These are phyloP conservation scores for Aethes cnicana DNA, from an alignment of 2,888 invertebrate genomes.

Conservation along the genomic window DNA sequence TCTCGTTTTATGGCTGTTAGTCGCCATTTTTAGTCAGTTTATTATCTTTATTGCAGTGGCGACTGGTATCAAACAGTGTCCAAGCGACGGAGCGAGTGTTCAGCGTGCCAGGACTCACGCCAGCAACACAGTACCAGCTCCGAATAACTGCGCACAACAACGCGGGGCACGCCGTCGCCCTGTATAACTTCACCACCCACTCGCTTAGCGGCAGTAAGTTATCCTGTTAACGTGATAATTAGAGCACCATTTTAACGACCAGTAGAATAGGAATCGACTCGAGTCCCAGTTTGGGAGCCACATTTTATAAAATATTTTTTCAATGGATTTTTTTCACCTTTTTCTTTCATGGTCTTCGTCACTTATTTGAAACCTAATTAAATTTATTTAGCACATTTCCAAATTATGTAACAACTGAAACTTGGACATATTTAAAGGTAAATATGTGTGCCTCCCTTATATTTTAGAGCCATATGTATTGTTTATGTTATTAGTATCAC, in stretches of 20 bases:
- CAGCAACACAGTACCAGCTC: constrained; percentile 88
- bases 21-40: background rate
- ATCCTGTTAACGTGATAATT: too few species aligned
- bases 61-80: constrained; percentile 90
- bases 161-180: constrained; percentile 91
- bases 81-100: constrained; percentile 91
- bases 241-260: too few species aligned
- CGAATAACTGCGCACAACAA: constrained; percentile 92
- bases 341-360: too few species aligned
- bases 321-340: too few species aligned
- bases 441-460: too few species aligned
- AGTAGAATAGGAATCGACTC: background rate
- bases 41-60: constrained; percentile 82
- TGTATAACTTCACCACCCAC: constrained; percentile 93
- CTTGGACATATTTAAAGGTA: too few species aligned
- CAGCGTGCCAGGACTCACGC: constrained; percentile 89
- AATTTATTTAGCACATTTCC: too few species aligned
- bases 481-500: too few species aligned
- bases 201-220: constrained; percentile 88
- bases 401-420: too few species aligned
- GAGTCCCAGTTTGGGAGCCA: constrained; percentile 15
- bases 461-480: too few species aligned
- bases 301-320: background rate
- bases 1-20: too few species aligned
- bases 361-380: too few species aligned